These are phyloP conservation scores for Tetrax tetrax DNA, from an alignment of 2,113 vertebrate genomes.

Conservation along the genomic window DNA sequence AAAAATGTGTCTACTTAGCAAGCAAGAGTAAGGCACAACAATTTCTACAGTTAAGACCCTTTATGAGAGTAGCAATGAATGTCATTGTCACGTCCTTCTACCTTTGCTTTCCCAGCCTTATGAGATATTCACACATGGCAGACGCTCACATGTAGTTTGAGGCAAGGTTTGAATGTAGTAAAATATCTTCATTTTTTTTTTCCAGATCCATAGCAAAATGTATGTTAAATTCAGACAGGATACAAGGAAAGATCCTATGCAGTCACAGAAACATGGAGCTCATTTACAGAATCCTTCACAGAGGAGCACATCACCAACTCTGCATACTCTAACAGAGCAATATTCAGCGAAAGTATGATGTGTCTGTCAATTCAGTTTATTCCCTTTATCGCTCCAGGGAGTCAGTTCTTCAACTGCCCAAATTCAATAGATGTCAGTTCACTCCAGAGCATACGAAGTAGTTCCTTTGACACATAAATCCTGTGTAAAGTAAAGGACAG, in stretches of 20 bases:
- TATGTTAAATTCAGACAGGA: background rate
- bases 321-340: background rate
- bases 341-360: background rate
- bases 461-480: background rate
- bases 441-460: background rate
- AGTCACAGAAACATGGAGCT: accelerated
- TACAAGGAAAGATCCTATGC: background rate
- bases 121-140: background rate
- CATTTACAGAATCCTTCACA: background rate
- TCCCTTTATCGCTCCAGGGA: background rate
- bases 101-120: background rate
- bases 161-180: background rate
- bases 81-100: background rate
- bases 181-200: background rate
- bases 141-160: background rate
- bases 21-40: background rate
- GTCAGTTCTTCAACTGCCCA: background rate
- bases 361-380: background rate
- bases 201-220: background rate
- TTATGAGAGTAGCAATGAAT: background rate
- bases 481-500: background rate
- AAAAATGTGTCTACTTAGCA: background rate
- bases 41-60: background rate
- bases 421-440: background rate
- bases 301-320: background rate